A percentile compares a stretch with the other conserved stretches of the same genome.
phyloP scores from a whole-genome alignment of 2,113 vertebrate species.

The Motacilla tschutschensis region DNA sequence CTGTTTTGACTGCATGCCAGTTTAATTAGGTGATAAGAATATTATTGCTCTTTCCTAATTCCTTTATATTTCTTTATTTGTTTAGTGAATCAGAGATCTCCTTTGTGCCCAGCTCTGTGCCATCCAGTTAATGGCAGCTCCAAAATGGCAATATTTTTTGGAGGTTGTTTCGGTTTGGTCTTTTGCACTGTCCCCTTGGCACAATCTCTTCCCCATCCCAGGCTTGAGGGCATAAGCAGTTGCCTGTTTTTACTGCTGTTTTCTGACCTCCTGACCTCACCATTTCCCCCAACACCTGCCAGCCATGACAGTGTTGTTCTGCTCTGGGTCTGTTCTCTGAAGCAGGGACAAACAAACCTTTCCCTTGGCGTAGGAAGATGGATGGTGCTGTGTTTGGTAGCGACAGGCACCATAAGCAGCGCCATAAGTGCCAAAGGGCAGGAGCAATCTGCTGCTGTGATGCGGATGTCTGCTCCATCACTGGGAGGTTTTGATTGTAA shows the following conservation, averaged over 20 bases:
- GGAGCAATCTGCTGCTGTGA: neutral
- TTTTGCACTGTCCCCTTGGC: neutral
- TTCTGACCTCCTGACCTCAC: neutral
- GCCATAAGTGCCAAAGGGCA: neutral
- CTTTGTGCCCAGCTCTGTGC: neutral
- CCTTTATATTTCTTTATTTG: neutral
- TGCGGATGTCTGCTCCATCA: neutral
- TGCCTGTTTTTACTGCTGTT: neutral
- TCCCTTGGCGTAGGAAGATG: neutral
- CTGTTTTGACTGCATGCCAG: neutral
- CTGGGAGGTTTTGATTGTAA: neutral
- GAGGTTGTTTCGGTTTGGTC: neutral
- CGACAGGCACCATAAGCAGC: neutral
- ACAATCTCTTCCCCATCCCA: neutral
- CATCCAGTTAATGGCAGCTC: neutral
- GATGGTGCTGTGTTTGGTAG: neutral
- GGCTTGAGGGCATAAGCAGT: neutral
- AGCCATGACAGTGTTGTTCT: neutral
- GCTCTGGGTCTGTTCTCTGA: neutral
- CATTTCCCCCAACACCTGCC: neutral
- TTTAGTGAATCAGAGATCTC: neutral
- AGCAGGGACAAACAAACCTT: neutral
- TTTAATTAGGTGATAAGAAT: neutral
- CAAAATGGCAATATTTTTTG: neutral
- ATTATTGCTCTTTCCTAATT: neutral